phyloP scores from a whole-genome alignment of 64 coral and sea anemone genomes.

The Stichodactyla helianthus region DNA sequence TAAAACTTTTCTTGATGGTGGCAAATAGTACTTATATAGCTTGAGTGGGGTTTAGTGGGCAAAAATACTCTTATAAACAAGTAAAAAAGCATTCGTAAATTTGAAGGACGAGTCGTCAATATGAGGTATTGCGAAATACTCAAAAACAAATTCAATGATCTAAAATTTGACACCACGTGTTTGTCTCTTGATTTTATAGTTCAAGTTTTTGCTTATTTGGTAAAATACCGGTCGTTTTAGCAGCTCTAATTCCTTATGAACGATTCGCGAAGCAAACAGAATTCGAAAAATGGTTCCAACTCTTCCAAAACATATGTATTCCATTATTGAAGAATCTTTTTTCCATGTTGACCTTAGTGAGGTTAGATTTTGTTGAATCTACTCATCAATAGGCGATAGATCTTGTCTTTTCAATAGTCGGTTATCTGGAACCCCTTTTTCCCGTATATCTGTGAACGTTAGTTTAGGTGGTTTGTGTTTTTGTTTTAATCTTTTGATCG shows the following conservation, averaged over 20 bases:
- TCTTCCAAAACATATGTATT: not conserved
- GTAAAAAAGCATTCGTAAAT: not conserved
- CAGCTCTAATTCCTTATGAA: not conserved
- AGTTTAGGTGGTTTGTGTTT: not conserved
- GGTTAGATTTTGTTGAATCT: too few relatives aligned
- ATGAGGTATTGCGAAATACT: constrained; percentile 15
- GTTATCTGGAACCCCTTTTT: not conserved
- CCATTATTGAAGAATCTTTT: not conserved
- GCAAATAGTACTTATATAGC: not conserved
- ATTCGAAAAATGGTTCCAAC: not conserved
- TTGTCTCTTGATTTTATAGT: not conserved
- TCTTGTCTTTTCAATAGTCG: not conserved
- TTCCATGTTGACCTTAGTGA: not conserved
- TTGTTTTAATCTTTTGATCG: constrained; percentile 3
- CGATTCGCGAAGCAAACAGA: not conserved
- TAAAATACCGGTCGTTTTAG: not conserved
- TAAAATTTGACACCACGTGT: constrained; percentile 25
- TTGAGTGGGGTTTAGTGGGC: not conserved
- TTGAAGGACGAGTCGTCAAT: not conserved
- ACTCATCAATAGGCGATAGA: too few relatives aligned
- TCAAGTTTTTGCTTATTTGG: not conserved
- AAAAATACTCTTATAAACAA: not conserved
- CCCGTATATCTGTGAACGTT: too few relatives aligned
- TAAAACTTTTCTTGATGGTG: not conserved
- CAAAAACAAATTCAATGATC: constrained; percentile 13